Evolutionary conservation across 2,113 vertebrate species (phyloP), one percentile per base, ranked within the genome.

Genomic region (Hemichromis elongatus): DNA sequence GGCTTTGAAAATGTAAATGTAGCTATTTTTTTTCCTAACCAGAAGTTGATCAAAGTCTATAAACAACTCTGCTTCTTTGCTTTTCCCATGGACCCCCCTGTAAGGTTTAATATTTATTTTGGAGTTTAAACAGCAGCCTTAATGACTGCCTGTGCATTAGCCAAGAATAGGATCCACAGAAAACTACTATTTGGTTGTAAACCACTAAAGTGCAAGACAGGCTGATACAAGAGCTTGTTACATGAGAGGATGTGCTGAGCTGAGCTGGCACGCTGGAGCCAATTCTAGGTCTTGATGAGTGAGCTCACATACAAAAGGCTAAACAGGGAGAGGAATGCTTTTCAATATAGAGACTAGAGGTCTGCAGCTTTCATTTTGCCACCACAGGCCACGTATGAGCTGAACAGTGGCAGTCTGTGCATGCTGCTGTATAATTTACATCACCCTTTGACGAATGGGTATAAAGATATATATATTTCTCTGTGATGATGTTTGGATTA

Each of bases 151-250:
- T 89, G 86, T 86, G 77, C 89, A 92, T 93, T 92, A 95, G 89
- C 95, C 94, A 94, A 94, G 92, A 92, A 92, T 92, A 86, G 92
- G 90, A 90, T 86, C 88, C 84, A 85, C 57, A 84, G 82, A 92
- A 93, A 94, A 86, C 70, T 87, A 89, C 93, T 90, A 91, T 96
- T 95, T 95, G 95, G 95, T 94, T 95, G 95, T 96, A 94, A 96
- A 94, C 95, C 84, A 93, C 89, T 90, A 94, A 95, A 96, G 92
- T 95, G 93, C 94, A 95, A 93, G 91, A 95, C 86, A 90, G 93
- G 92, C 94, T 93, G 93, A 96, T 95, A 93, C 80, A 45, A 56
- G 87, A 90, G 89, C 87, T 92, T 92, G 94, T 94, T 95, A 93
- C 94, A 92, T 88, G 91, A 90, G 93, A 88, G 87, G 90, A 94